Base-by-base conservation (phyloP, 2,888 invertebrate species). In the Zaprionus lineosus region DNA sequence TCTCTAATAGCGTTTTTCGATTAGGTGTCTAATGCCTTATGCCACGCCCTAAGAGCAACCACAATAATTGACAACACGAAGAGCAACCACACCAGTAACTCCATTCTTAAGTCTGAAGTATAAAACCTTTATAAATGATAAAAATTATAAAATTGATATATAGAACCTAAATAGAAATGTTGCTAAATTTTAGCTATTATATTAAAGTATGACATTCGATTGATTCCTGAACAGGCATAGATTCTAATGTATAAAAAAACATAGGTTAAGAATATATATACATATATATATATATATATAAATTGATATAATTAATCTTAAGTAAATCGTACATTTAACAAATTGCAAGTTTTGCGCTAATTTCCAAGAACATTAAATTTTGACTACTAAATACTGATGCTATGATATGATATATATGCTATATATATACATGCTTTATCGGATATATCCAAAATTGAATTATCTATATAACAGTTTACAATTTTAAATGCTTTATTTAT, bases 31-130 rank as follows among this genome's bases (percentile, higher is more conserved):
- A n/a, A n/a, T 51, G 68, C 51, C 62, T 62, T 62, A 56, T 29
- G 51, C 52, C 62, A 62, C 39, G 56, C 68, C 56, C 39, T 14
- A 40, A 33, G 11, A 40, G 18, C 9, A 34, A 21, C 2, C 36
- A 12, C 5, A 28, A 53, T 6, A 50, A 34, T 9, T 6, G 44
- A 46, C n/a, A 47, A 14, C 6, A 50, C 39, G n/a, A 36, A 29
- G 5, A 48, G 55, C 29, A 56, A 50, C 43, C 56, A 64, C 53
- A 67, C 67, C 62, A 71, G 62, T 64, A 81, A 77, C 77, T 77
- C 77, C 72, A 77, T 77, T 69, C 56, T 74, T 72, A 77, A 77
- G 77, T 77, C 77, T 77, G 77, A 77, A 41, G n/a, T n/a, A n/a
- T n/a, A n/a, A n/a, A n/a, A n/a, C n/a, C n/a, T n/a, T n/a, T n/a